Conservation (phyloP, 2,888 invertebrate species). For the Pilophorus perplexus region DNA sequence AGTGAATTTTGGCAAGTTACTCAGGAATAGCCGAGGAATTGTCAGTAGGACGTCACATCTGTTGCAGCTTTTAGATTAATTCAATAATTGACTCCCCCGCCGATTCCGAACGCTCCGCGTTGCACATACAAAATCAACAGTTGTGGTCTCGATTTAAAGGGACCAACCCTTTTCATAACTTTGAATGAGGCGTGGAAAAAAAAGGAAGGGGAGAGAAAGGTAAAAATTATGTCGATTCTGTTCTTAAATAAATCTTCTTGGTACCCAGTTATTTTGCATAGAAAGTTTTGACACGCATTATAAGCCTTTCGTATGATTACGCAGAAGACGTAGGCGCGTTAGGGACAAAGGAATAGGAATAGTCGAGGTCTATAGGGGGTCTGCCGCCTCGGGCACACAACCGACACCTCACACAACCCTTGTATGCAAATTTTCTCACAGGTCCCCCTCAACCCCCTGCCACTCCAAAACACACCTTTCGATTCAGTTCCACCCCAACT, state of each 20-base stretch:
- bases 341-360: background rate
- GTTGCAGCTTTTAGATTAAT: too few species aligned
- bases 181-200: background rate
- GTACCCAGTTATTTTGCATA: conserved; percentile 36
- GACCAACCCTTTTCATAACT: background rate
- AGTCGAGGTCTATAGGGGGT: background rate
- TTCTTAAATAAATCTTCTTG: background rate
- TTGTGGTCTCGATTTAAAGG: conserved; percentile 5
- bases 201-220: background rate
- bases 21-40: too few species aligned
- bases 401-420: conserved; percentile 35
- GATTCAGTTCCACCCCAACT: conserved; percentile 18
- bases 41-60: too few species aligned
- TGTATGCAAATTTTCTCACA: conserved; percentile 39
- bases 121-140: conserved; percentile 16
- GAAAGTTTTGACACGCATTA: conserved; percentile 33
- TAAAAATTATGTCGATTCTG: conserved; percentile 15
- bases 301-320: background rate
- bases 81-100: conserved; percentile 10
- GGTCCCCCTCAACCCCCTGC: conserved; percentile 29
- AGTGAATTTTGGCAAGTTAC: too few species aligned
- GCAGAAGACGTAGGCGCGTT: background rate
- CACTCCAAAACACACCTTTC: conserved; percentile 10
- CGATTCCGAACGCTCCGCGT: too few species aligned
- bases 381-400: conserved; percentile 25